A percentile compares a stretch with the other conserved stretches of the same genome.
These are phyloP conservation scores for Philereme vetulata DNA, from an alignment of 2,888 invertebrate genomes.

Conservation along the genomic window DNA sequence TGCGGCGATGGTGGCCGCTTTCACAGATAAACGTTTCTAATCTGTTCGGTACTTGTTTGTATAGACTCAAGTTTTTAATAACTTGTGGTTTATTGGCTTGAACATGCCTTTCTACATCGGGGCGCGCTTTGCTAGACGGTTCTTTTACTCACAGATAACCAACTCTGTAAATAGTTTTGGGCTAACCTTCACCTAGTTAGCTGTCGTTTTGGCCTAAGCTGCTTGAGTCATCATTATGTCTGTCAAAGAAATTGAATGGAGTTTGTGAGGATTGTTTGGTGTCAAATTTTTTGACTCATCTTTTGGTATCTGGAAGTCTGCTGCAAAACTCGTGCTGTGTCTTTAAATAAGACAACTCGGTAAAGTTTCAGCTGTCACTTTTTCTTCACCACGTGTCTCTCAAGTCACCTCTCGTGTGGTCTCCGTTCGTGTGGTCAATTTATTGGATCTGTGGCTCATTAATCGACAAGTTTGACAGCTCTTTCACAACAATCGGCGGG, in stretches of 20 bases:
- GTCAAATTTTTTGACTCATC: too few species aligned
- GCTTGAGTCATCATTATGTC: too few species aligned
- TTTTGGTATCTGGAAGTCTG: too few species aligned
- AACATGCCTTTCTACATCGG: too few species aligned
- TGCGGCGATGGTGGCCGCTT: constrained; percentile 59
- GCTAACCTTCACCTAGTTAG: too few species aligned
- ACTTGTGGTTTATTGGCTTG: background rate
- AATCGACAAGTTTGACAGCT: constrained; percentile 70
- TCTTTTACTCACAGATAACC: too few species aligned
- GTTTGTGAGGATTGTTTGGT: too few species aligned
- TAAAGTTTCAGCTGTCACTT: constrained; percentile 45
- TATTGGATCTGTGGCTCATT: constrained; percentile 62
- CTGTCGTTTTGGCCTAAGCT: too few species aligned
- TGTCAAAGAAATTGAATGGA: too few species aligned
- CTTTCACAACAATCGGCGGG: constrained; percentile 80
- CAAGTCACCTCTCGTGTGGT: constrained; percentile 43
- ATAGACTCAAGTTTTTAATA: background rate
- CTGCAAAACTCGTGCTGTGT: constrained; percentile 7
- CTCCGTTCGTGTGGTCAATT: constrained; percentile 53
- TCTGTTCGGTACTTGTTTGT: constrained; percentile 37
- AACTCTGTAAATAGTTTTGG: too few species aligned
- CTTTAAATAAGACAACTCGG: constrained; percentile 33
- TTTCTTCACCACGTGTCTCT: constrained; percentile 47
- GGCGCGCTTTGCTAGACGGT: too few species aligned
- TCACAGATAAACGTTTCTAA: constrained; percentile 48